These are phyloP conservation scores for Mythimna albipuncta DNA, from an alignment of 2,888 invertebrate genomes.

Conservation along the genomic window DNA sequence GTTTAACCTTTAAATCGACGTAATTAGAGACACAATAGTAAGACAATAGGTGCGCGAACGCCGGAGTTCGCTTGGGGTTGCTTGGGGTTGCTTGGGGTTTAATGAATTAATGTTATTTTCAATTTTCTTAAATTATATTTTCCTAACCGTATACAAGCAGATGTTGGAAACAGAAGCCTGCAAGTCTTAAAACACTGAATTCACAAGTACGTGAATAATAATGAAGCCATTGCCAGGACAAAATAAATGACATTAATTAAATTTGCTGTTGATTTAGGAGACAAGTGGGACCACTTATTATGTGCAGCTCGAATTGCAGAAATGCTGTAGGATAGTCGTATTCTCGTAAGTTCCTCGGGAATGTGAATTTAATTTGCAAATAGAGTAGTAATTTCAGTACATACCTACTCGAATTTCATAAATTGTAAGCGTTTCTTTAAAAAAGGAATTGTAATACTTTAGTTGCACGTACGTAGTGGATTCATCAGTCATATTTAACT, in stretches of 20 bases:
- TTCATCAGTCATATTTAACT: neutral
- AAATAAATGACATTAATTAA: constrained; percentile 41
- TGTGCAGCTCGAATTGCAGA: constrained; percentile 25
- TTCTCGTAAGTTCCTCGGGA: constrained; percentile 3
- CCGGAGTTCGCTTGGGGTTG: too few species aligned
- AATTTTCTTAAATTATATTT: neutral
- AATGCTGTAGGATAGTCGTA: constrained; percentile 15
- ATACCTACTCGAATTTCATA: neutral
- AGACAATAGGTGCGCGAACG: too few species aligned
- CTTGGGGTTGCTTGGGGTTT: too few species aligned
- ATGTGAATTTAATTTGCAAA: constrained; percentile 35
- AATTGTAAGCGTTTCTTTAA: neutral
- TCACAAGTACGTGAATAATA: constrained; percentile 45
- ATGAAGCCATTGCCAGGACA: constrained; percentile 24
- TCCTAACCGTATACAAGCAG: neutral
- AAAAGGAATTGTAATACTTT: neutral
- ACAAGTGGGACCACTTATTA: constrained; percentile 17
- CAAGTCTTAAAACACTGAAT: constrained; percentile 26
- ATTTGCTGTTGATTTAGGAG: constrained; percentile 45
- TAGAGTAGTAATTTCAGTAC: neutral
- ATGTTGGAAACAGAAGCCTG: neutral
- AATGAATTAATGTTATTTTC: too few species aligned
- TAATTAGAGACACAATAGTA: too few species aligned
- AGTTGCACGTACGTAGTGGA: neutral
- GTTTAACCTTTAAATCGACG: too few species aligned